Evolutionary conservation across 2,797 vertebrate species (phyloP), one percentile per base, ranked within the genome.

Genomic region (Protosalanx chinensis): DNA sequence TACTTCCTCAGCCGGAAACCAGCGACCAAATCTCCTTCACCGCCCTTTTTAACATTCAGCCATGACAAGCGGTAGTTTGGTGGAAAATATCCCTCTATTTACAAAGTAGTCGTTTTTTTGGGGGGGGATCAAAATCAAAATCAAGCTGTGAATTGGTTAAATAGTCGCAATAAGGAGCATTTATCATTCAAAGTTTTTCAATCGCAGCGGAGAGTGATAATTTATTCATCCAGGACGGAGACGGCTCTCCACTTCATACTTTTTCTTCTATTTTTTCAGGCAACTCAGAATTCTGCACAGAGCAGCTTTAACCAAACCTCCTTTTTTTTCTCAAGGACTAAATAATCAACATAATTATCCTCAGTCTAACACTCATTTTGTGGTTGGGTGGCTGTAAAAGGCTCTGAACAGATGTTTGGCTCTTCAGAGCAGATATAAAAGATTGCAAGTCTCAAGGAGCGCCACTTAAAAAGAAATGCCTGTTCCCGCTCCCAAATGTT

Each of bases 321-420:
- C 72, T 81, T 86, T 74, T 74, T 27, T 67, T 80, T 88, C 83
- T 90, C 85, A 88, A 90, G 86, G 86, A 88, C 84, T 88, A 90
- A 88, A 89, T 83, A 87, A 90, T 89, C 83, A 88, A 76, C 84
- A 81, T 89, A 88, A 92, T 90, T 89, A 89, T 72, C 75, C 74
- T 76, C 73, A 68, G 80, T 73, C 72, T 75, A 79, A 82, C 76
- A 81, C 80, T 86, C 76, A 88, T 87, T 88, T 87, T 89, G 87
- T 88, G 89, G 82, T 88, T 87, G 85, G 81, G 79, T 87, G 82
- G 83, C 78, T 75, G 79, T 82, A 85, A 85, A 87, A 87, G 77
- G 81, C 84, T 88, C 72, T 57, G 80, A 88, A 81, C 87, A 91
- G 85, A 89, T 89, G 86, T 89, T 89, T 76, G 65, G 74, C 76